Evolutionary conservation across 2,888 invertebrate genomes (phyloP), one percentile per base, ranked within the genome.

Genomic region (Seira musarum): DNA sequence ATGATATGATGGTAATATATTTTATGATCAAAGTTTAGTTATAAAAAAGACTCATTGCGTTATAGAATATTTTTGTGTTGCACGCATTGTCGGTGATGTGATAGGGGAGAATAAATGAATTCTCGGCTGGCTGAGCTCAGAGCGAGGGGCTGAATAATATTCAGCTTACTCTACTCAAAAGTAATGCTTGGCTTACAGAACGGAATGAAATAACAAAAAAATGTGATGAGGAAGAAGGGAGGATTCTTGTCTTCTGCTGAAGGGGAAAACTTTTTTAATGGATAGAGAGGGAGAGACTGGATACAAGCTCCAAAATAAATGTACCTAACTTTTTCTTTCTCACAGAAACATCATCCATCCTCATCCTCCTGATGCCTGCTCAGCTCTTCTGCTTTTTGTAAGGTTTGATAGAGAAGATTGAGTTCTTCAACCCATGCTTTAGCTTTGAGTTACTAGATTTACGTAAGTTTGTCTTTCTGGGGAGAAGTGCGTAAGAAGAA

Each of bases 251-350:
- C 15, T 30, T 30, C 30, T 13, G 49, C n/a, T n/a, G 15, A 49
- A 15, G 49, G 49, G 49, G 15, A 49, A 49, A 49, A 49, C 15
- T n/a, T 49, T 53, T 68, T 68, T 53, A 68, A 66, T 66, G 46
- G 53, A 68, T 3, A 24, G 49, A 53, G 40, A 35, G 67, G 30
- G n/a, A 69, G 69, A 53, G 57, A 57, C 69, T 69, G 69, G 69
- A 69, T 25, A 57, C 49, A 49, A 49, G 49, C 49, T 49, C 15
- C 49, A 49, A 49, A 49, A 13, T 49, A 40, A n/a, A n/a, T 40
- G 40, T 40, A 40, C 40, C 40, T 40, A 8, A n/a, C 40, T n/a
- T 49, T 49, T 13, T 49, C 3, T 13, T 49, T 49, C 49, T 49
- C 49, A 49, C 49, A 49, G 6, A 49, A 49, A 49, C 49, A 2